Base-by-base conservation (phyloP, 2,797 vertebrate species). In the Sciaenops ocellatus region DNA sequence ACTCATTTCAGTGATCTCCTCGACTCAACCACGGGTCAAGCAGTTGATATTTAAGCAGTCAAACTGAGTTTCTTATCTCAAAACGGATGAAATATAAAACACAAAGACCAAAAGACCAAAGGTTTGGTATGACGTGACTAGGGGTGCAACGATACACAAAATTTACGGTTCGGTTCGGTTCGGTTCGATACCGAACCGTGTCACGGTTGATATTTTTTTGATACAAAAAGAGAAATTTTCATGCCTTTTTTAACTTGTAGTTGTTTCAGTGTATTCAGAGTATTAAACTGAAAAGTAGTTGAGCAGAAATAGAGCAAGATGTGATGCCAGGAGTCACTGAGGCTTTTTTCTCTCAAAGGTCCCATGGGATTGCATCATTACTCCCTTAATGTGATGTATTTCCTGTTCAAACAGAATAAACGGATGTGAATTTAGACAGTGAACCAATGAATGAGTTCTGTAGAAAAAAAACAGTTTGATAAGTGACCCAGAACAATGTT, bases 351-450 rank as follows among this genome's bases (percentile, higher is more conserved):
- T 12, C 51, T 50, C 26, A 13, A 9, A 30, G 26, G 26, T 50
- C 69, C 62, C 55, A 11, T 28, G 52, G 66, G 50, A 63, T 4
- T 3, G 0, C 15, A 4, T 65, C 41, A 41, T 42, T 15, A 30
- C 55, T 64, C 34, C 24, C 24, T 24, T 55, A 30, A 73, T 65
- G 42, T 38, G 51, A 73, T 72, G 15, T 17, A n/a, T 54, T 72
- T 78, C 62, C 69, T 80, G 66, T 78, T 76, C 11, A 63, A 75
- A 47, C 60, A 13, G 6, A 46, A 16, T 26, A 56, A 70, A 26
- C 9, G 6, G 6, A 41, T 60, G 47, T 51, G 51, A 56, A 13
- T 26, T 22, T 15, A 20, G 38, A 73, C 26, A 11, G 3, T 47
- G 28, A 54, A 22, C 0, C 3, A 16, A 60, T 22, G 7, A 34